Conservation (phyloP, 2,113 vertebrate genomes). For the Micronisus gabar region DNA sequence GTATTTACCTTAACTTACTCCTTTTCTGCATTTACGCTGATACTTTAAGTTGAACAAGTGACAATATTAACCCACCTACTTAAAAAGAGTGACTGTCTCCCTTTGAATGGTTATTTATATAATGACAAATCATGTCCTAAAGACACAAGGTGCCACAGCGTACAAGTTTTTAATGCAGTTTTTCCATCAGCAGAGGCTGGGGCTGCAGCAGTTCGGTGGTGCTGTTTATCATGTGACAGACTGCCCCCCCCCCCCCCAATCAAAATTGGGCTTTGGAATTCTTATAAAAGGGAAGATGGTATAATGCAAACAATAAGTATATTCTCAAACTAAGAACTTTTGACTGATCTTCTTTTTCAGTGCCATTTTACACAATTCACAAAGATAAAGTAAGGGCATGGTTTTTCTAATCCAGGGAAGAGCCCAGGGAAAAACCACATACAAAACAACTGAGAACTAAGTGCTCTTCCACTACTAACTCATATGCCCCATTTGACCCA, state of each 20-base stretch:
- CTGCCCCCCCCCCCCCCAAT: too few relatives aligned
- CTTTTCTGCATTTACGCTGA: too few relatives aligned
- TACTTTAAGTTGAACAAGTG: background rate
- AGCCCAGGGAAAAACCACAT: background rate
- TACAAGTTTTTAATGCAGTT: too few relatives aligned
- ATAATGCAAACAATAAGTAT: background rate
- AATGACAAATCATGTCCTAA: rapidly evolving
- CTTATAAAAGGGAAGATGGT: background rate
- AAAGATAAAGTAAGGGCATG: background rate
- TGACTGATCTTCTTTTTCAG: background rate
- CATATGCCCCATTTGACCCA: background rate
- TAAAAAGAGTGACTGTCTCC: background rate
- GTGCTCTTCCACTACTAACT: background rate
- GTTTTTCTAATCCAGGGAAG: background rate
- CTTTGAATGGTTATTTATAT: background rate
- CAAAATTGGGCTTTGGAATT: background rate
- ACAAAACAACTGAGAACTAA: background rate
- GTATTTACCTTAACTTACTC: background rate
- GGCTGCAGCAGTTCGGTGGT: rapidly evolving
- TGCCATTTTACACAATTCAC: background rate
- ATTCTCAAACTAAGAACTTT: background rate
- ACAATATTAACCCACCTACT: background rate
- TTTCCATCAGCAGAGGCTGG: background rate
- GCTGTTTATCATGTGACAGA: rapidly evolving
- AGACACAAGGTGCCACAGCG: background rate